Base-by-base conservation (phyloP, 1,140 invertebrate species). In the Anastrepha obliqua region DNA sequence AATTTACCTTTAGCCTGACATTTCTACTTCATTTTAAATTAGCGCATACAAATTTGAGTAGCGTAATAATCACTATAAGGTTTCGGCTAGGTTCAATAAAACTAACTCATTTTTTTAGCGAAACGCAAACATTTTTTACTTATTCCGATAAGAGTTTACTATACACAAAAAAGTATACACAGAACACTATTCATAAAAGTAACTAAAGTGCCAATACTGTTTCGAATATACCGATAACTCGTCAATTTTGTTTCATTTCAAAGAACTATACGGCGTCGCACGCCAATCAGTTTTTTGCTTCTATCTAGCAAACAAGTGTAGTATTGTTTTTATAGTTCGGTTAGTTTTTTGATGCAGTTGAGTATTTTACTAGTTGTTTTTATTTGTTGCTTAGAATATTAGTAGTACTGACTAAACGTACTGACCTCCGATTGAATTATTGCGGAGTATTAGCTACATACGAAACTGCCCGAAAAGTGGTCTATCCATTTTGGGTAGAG, bases 401-500 rank as follows among this genome's bases (percentile, higher is more conserved):
- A 51, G 7, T 15, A 51, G 74, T 17, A 17, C 47, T n/a, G n/a
- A 29, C 20, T 55, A 55, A 58, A 81, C 47, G n/a, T 55, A 81
- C 47, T 81, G 74, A 81, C 74, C 74, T 55, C 74, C 13, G 20
- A n/a, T 74, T 51, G 42, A 74, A 74, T 74, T 74, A 29, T 4
- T 13, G n/a, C 13, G 4, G 60, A 62, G 60, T 62, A 62, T 17
- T 62, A 62, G n/a, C 60, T 62, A 29, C 7, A 51, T 55, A 58
- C 74, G 74, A 17, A 17, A 29, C n/a, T 51, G 47, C 2, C 11
- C 47, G 44, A 55, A 74, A 74, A 74, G 67, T 47, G 42, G 67
- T 74, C 47, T 51, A 55, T 20, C 74, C 74, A 81, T 81, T 81
- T 81, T 58, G n/a, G 74, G 74, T 81, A 81, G 17, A 55, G 47